Percentiles rank a stretch among this genome's conserved stretches.
Conservation (phyloP, 1,140 invertebrate species). For the Penaeus japonicus region DNA sequence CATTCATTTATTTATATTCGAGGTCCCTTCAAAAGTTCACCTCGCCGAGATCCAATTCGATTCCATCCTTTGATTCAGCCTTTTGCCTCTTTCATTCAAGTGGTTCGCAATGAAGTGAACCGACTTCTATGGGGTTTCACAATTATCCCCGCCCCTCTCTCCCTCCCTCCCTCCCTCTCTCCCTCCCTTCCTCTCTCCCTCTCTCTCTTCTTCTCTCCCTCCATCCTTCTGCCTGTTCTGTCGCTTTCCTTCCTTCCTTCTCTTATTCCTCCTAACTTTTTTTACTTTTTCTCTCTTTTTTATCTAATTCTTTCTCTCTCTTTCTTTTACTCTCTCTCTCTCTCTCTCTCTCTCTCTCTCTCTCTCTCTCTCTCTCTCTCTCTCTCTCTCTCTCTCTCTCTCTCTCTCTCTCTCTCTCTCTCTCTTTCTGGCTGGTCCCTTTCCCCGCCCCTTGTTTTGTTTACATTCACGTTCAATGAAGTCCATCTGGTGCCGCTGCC, state of each 20-base stretch:
- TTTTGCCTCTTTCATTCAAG: too few species aligned
- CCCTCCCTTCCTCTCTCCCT: not conserved
- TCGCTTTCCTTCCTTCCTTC: not conserved
- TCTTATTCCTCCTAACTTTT: not conserved
- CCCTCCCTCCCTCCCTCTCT: not conserved
- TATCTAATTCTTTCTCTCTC: not conserved
- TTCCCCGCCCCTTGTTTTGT: not conserved
- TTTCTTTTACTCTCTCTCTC: not conserved
- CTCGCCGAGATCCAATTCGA: too few species aligned
- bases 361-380: not conserved
- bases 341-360: not conserved
- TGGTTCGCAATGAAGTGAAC: too few species aligned
- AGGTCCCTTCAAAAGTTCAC: too few species aligned
- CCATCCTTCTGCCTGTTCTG: not conserved
- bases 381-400: slow-evolving; percentile 1
- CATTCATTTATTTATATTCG: too few species aligned
- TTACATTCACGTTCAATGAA: not conserved
- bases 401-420: not conserved
- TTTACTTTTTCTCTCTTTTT: not conserved
- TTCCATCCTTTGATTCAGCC: too few species aligned
- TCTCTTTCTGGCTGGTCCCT: not conserved
- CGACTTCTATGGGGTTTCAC: too few species aligned
- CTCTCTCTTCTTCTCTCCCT: not conserved
- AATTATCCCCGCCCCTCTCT: not conserved
- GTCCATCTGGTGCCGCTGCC: too few species aligned